Evolutionary conservation across 2,888 invertebrate genomes (phyloP), one percentile per base, ranked within the genome.

Genomic region (Aphrophora alni): DNA sequence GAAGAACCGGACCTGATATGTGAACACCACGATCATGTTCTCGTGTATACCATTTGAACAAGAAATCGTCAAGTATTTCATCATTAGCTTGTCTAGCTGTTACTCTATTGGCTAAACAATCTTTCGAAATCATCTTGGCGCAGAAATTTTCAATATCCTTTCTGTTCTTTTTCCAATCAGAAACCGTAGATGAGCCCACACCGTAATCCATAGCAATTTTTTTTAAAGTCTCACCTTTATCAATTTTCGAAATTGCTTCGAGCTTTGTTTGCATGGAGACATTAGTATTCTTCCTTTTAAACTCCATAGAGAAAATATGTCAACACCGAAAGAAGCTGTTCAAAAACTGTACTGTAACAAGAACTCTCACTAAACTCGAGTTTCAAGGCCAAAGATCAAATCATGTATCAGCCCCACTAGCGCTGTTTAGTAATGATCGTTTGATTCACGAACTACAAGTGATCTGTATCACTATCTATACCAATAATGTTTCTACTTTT

Each of bases 231-330:
- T 80, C 81, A 5, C 83, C 59, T 21, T 21, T n/a, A 28, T 83
- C 82, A n/a, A 84, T 59, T 68, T 81, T 74, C 38, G 75, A 71
- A 28, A 83, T 75, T 38, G 81, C 83, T 71, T 81, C 77, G 8
- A 83, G 28, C 79, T 83, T 83, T 74, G 78, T 51, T 83, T 82
- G 79, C 28, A 84, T 77, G 28, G 84, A 78, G 24, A 83, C 74
- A 21, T 72, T 38, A 25, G 27, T 51, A 28, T 78, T 59, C 3
- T 44, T 78, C 27, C 71, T 38, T 75, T 82, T 82, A 1, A 24
- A 12, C n/a, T 74, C 74, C 74, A 21, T 59, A 2, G 21, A 4
- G 12, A 44, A 44, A 14, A 14, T 17, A 33, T 44, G 12, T 44
- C 17, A 10, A 4, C 44, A 44, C 44, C 10, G 14, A 3, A 17